Base-by-base conservation (phyloP, 2,888 invertebrate species). In the Eristalis intricaria region DNA sequence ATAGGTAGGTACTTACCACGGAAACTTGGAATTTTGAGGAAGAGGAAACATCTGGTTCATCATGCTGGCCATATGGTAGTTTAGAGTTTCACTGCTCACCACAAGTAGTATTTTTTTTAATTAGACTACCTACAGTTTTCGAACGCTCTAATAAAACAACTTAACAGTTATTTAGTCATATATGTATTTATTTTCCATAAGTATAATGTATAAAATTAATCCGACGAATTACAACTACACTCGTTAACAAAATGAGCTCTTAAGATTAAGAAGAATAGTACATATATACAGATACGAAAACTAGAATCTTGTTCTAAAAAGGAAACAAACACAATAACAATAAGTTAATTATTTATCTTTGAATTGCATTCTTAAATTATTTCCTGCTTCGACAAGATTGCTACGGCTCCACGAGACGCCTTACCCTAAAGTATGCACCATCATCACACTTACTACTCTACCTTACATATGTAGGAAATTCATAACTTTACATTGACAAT, bases 391-490 rank as follows among this genome's bases (percentile, higher is more conserved):
- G 38, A 63, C 64, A 60, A 68, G 61, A 76, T 50, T 50, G 50
- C 50, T 19, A 50, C 19, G 50, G 60, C 23, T 69, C 8, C 19
- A 35, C 60, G 66, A 32, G 32, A 82, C 40, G 61, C 68, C 70
- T 86, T 86, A 86, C 82, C 10, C 86, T 82, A 86, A 0, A 79
- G 61, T 82, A 74, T 78, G 86, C 86, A 86, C 86, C 86, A 70
- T 71, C 60, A 23, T 75, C 56, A 50, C 50, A 19, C 35, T 60
- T 73, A 77, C 66, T 22, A 32, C 50, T 50, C 61, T 78, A 78
- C 26, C 63, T 78, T 68, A 79, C 3, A 7, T 78, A 29, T 64
- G 5, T 26, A 66, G 58, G 50, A 82, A 68, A 64, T 69, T 78
- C 50, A n/a, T 29, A 60, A 43, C 11, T 5, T 15, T 56, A 65